Conservation (phyloP, 1,140 invertebrate genomes). For the Platorchestia sp. region DNA sequence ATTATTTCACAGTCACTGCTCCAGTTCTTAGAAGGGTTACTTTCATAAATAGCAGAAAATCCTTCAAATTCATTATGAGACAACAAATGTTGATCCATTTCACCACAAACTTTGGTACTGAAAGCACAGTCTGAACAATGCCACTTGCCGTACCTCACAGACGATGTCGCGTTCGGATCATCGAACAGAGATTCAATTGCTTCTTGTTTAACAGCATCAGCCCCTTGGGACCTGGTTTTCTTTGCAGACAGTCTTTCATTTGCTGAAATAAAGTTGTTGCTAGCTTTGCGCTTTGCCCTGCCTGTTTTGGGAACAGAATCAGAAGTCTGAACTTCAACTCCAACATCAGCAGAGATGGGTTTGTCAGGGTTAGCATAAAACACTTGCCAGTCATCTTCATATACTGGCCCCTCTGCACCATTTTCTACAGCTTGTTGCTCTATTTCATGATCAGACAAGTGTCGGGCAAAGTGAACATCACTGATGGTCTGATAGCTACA, state of each 20-base stretch:
- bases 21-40: not conserved
- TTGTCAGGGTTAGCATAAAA: not conserved
- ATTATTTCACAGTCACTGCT: not conserved
- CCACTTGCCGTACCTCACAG: not conserved
- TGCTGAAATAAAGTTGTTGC: not conserved
- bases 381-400: conserved; percentile 39
- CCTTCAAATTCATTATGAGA: conserved; percentile 31
- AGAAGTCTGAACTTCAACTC: not conserved
- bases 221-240: not conserved
- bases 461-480: not conserved
- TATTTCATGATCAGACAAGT: conserved; percentile 28
- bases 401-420: not conserved
- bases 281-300: not conserved
- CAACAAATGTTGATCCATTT: conserved; percentile 28
- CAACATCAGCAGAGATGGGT: not conserved
- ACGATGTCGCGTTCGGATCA: not conserved
- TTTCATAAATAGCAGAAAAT: not conserved
- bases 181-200: not conserved
- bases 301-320: not conserved
- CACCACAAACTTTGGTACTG: not conserved
- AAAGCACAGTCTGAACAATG: not conserved
- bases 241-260: not conserved
- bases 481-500: conserved; percentile 33
- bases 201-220: not conserved
- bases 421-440: conserved; percentile 19